Conservation (phyloP, 2,797 vertebrate genomes). For the Threskiornis aethiopicus region DNA sequence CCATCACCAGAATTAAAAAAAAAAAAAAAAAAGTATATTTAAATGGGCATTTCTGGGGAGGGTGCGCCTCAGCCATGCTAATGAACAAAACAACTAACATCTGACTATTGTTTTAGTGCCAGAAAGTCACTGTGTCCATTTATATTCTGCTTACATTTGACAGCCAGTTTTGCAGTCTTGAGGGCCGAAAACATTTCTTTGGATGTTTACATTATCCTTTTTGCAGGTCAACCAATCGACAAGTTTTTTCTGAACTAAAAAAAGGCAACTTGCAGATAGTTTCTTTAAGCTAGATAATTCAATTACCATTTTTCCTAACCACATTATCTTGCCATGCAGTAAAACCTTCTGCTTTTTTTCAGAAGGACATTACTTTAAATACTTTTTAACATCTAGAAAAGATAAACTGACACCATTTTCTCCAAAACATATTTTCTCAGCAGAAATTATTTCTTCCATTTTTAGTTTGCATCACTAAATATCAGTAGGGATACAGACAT, state of each 20-base stretch:
- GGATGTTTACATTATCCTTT: not conserved
- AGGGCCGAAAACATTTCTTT: not conserved
- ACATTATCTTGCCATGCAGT: not conserved
- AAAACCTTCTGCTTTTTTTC: not conserved
- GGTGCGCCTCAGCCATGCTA: not conserved
- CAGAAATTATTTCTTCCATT: not conserved
- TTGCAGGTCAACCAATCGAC: not conserved
- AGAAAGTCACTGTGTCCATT: not conserved
- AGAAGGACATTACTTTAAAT: not conserved
- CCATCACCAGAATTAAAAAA: not conserved
- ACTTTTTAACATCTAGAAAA: not conserved
- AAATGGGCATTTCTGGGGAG: not conserved
- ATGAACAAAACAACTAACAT: not conserved
- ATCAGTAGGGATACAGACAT: not conserved
- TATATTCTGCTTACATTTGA: not conserved
- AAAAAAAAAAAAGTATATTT: not conserved
- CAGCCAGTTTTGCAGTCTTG: not conserved
- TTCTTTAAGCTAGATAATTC: not conserved
- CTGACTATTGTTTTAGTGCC: not conserved
- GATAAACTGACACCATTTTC: not conserved
- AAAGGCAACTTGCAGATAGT: not conserved
- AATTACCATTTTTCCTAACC: not conserved
- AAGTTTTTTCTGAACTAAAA: not conserved
- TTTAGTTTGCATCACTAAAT: not conserved
- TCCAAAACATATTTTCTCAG: not conserved